These are phyloP conservation scores for Stratiolaelaps scimitus DNA, from an alignment of 1,140 invertebrate genomes.

Conservation along the genomic window DNA sequence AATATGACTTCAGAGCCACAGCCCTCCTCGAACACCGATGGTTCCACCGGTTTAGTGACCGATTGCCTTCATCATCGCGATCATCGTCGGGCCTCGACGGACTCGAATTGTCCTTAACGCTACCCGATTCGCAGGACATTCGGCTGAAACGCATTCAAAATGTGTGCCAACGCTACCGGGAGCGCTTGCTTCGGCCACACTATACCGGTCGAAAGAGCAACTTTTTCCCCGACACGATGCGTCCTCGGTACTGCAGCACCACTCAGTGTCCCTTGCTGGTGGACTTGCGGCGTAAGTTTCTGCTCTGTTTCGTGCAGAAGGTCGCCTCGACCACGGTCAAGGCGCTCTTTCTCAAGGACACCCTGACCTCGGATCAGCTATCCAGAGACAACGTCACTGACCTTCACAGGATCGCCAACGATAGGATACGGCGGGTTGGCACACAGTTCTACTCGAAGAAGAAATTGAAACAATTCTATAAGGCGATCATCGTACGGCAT, in stretches of 20 bases:
- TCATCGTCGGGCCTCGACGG: not conserved
- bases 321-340: conserved; percentile 37
- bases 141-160: conserved; percentile 2
- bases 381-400: conserved; percentile 27
- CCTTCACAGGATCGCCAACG: conserved; percentile 36
- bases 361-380: conserved; percentile 30
- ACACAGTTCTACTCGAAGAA: conserved; percentile 33
- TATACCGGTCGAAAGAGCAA: not conserved
- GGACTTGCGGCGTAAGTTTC: conserved; percentile 32
- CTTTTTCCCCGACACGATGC: conserved; percentile 1
- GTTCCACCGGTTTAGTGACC: conserved; percentile 7
- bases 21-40: conserved; percentile 1
- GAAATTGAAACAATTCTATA: conserved; percentile 36
- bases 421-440: conserved; percentile 34
- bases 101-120: not conserved
- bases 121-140: conserved; percentile 13
- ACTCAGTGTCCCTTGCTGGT: conserved; percentile 35
- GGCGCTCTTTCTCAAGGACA: conserved; percentile 35
- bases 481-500: conserved; percentile 40
- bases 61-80: not conserved
- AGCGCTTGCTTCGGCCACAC: not conserved
- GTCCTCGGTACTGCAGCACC: conserved; percentile 32
- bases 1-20: conserved; percentile 17
- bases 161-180: conserved; percentile 8
- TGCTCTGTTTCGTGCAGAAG: conserved; percentile 38